Percentiles rank a stretch among this genome's conserved stretches.
Conservation (phyloP, 2,113 vertebrate species). For the Sphyrna mokarran region DNA sequence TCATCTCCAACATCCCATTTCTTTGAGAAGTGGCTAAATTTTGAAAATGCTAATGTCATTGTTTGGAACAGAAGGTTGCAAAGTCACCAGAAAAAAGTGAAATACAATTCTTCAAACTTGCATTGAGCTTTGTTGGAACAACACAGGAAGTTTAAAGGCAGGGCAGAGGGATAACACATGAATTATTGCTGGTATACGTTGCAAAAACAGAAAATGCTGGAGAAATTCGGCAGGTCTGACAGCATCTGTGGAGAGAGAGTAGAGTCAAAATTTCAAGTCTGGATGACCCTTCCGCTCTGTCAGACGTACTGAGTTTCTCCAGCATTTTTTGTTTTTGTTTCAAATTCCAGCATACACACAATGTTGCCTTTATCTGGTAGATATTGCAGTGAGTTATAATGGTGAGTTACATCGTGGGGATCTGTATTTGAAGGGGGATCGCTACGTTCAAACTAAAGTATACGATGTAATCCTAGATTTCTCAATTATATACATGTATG, state of each 20-base stretch:
- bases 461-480: not conserved
- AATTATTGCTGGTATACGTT: not conserved
- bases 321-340: too few species aligned
- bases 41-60: not conserved
- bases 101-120: not conserved
- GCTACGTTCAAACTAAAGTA: not conserved
- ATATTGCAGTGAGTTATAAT: not conserved
- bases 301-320: too few species aligned
- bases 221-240: too few species aligned
- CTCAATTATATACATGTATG: not conserved
- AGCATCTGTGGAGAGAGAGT: too few species aligned
- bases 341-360: too few species aligned
- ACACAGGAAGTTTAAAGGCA: not conserved
- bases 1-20: not conserved
- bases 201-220: too few species aligned
- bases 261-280: too few species aligned
- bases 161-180: not conserved
- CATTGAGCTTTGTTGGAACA: not conserved
- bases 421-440: not conserved
- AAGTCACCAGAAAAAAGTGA: not conserved
- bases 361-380: not conserved
- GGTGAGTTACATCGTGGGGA: too few species aligned
- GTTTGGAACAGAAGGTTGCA: not conserved
- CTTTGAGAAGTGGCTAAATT: not conserved
- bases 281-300: too few species aligned